Evolutionary conservation across 2,797 vertebrate genomes (phyloP), one percentile per base, ranked within the genome.

Genomic region (Amblyopsis hoosieri): DNA sequence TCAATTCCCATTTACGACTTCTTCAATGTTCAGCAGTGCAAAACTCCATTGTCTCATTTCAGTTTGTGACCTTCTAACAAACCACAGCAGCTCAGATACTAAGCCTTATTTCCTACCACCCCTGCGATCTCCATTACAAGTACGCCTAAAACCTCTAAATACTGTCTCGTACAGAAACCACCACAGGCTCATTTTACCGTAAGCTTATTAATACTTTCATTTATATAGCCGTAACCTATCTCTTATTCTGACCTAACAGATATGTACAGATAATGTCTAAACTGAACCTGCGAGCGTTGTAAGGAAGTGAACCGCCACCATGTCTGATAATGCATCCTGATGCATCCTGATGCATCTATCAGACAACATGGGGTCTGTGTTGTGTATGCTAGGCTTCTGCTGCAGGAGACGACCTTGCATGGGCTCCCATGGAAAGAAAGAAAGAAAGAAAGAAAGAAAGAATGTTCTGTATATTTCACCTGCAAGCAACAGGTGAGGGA

Each of bases 381-480:
- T 66, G 61, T 51, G 57, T 14, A 48, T 62, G 64, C 64, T 45
- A 52, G 50, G 64, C 58, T 66, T 66, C 64, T 71, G 57, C 48
- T 69, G 3, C 13, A 66, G 68, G 74, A 82, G 76, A 62, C 66
- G 77, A 74, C 67, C 72, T 83, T 81, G 67, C 66, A 50, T 13
- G 55, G 77, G 56, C 47, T 68, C 58, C 33, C 52, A 4, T 58
- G 29, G 42, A 59, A n/a, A 48, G 47, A 48, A n/a, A 48, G 47
- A 48, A n/a, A 48, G n/a, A 33, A 3, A 33, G 4, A 4, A 33
- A 33, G 4, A 33, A 33, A 33, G 31, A 7, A 7, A 7, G 4
- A 7, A 33, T 4, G 31, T 4, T 19, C 2, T 19, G 19, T 19
- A 19, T 19, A 19, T 19, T 2, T 19, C 19, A 33, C 31, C 0